Percentiles rank a stretch among this genome's conserved stretches.
These are phyloP conservation scores for Orchesella cincta DNA, from an alignment of 1,140 invertebrate species.

Conservation along the genomic window DNA sequence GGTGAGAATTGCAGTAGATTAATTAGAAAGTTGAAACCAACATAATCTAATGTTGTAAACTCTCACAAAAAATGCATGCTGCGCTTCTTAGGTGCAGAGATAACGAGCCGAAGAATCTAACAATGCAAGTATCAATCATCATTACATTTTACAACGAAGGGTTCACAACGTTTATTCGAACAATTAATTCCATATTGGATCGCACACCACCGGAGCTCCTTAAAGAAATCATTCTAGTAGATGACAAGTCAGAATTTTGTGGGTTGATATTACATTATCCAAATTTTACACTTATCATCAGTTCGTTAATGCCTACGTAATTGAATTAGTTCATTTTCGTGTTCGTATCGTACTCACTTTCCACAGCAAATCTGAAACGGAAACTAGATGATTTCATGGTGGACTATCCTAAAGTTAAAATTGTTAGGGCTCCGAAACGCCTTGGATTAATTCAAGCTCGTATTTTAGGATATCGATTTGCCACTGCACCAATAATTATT, in stretches of 20 bases:
- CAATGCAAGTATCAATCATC: conserved; percentile 29
- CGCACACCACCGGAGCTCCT: conserved; percentile 83
- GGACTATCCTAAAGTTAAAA: background rate
- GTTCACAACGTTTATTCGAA: conserved; percentile 72
- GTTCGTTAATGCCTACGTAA: background rate
- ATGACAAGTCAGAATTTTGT: conserved; percentile 85
- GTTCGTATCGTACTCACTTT: too few species aligned
- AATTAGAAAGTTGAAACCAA: background rate
- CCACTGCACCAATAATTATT: background rate
- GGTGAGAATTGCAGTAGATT: background rate
- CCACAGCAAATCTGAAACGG: background rate
- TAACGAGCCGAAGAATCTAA: background rate
- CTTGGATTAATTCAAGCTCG: conserved; percentile 10
- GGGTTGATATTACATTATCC: background rate
- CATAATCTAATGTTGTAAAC: background rate
- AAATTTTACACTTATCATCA: background rate
- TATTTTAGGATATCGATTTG: background rate
- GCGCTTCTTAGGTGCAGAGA: conserved; percentile 19
- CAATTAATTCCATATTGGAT: conserved; percentile 87
- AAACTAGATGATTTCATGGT: background rate
- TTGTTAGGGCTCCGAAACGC: background rate
- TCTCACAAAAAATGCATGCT: background rate
- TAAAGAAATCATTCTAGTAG: conserved; percentile 79
- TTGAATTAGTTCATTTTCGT: background rate
- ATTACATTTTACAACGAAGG: conserved; percentile 38